phyloP scores from a whole-genome alignment of 92 coral and sea anemone genomes.

The Porites lobata region DNA sequence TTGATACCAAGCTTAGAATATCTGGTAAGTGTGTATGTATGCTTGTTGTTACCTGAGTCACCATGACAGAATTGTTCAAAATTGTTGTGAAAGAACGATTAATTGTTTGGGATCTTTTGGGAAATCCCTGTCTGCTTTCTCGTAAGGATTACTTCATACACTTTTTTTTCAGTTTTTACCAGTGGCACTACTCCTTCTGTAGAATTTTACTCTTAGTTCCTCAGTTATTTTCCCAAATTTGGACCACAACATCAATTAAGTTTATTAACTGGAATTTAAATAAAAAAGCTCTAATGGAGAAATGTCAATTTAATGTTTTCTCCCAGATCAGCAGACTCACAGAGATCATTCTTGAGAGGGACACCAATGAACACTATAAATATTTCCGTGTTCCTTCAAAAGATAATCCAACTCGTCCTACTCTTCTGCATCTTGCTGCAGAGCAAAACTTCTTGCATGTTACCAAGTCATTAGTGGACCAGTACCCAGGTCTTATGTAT shows the following conservation, averaged over 20 bases:
- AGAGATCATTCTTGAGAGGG: conserved; percentile 85
- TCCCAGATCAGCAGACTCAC: conserved; percentile 90
- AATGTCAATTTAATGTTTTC: too few species aligned
- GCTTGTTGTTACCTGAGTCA: neutral
- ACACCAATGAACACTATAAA: conserved; percentile 72
- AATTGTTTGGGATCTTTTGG: too few species aligned
- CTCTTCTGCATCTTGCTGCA: conserved; percentile 93
- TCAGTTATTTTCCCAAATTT: too few species aligned
- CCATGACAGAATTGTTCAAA: too few species aligned
- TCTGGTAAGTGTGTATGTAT: conserved; percentile 57
- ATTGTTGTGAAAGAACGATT: neutral
- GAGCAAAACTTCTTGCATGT: conserved; percentile 84
- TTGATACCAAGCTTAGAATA: conserved; percentile 88
- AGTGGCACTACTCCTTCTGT: too few species aligned
- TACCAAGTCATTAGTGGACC: conserved; percentile 79
- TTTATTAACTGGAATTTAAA: too few species aligned
- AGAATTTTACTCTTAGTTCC: too few species aligned
- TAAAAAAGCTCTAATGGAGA: too few species aligned
- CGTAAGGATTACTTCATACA: too few species aligned
- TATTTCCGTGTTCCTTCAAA: conserved; percentile 86
- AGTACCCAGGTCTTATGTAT: conserved; percentile 84
- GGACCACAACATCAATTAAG: too few species aligned
- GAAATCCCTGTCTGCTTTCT: too few species aligned
- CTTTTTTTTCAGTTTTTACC: too few species aligned
- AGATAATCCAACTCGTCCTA: conserved; percentile 79